Percentiles rank a stretch among this genome's conserved stretches.
phyloP scores from a whole-genome alignment of 2,888 invertebrate species.

The Dryococelus australis region DNA sequence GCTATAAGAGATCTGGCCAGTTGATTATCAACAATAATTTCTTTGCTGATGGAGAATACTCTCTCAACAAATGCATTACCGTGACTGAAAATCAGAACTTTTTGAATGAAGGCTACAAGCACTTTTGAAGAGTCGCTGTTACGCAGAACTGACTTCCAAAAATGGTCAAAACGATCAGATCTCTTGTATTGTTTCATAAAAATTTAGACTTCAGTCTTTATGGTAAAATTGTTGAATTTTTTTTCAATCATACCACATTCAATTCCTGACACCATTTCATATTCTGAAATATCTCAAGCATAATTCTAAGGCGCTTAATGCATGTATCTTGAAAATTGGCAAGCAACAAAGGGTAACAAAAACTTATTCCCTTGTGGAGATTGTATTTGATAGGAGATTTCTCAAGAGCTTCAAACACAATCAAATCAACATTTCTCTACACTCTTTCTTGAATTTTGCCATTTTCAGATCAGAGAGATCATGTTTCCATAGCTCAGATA shows the following conservation, averaged over 20 bases:
- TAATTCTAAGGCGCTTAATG: background rate
- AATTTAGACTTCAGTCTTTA: background rate
- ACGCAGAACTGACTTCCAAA: background rate
- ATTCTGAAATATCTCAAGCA: background rate
- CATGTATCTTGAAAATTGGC: background rate
- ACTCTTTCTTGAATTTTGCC: background rate
- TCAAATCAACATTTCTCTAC: background rate
- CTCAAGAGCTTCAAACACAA: background rate
- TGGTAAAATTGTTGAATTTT: background rate
- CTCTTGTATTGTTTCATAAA: background rate
- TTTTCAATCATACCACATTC: background rate
- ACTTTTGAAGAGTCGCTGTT: background rate
- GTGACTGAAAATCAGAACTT: background rate
- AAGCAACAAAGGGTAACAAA: background rate
- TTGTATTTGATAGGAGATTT: background rate
- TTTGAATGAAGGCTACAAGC: background rate
- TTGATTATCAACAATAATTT: background rate
- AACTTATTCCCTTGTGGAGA: background rate
- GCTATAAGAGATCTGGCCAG: background rate
- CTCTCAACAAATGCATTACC: background rate
- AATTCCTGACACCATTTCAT: background rate
- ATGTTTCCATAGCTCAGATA: background rate
- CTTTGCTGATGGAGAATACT: background rate
- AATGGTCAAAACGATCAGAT: background rate
- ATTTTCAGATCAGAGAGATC: background rate